phyloP scores from a whole-genome alignment of 2,797 vertebrate genomes.

The Phaenicophaeus curvirostris region DNA sequence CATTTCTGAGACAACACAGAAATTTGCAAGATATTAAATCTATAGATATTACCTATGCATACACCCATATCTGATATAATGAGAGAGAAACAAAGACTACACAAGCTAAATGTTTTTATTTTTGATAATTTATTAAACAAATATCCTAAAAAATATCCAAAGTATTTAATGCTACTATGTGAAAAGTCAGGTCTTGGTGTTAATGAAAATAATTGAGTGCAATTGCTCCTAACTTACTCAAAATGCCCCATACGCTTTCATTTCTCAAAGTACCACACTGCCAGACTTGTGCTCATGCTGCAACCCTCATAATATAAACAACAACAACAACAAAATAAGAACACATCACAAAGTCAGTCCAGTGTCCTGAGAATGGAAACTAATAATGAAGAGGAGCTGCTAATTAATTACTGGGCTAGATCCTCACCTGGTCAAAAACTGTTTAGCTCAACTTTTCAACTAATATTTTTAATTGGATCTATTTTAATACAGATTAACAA shows the following conservation, averaged over 20 bases:
- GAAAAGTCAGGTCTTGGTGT: background rate
- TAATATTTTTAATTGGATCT: background rate
- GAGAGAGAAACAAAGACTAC: background rate
- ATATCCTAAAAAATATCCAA: background rate
- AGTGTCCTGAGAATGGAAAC: background rate
- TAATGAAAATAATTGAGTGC: background rate
- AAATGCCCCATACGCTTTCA: background rate
- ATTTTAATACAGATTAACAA: background rate
- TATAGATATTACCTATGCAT: background rate
- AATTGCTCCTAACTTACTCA: background rate
- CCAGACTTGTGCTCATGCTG: background rate
- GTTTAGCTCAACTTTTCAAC: background rate
- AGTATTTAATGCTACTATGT: background rate
- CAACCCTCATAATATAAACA: background rate
- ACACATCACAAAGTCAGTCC: background rate
- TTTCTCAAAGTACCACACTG: background rate
- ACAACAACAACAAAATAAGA: background rate
- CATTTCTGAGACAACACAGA: background rate
- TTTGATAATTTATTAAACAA: background rate
- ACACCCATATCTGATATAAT: background rate
- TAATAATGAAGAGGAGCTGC: background rate
- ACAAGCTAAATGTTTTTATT: background rate
- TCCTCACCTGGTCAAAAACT: background rate
- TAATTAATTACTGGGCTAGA: background rate
- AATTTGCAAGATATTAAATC: background rate